Evolutionary conservation across 2,888 invertebrate species (phyloP).

Genomic region (Dendrolimus houi): DNA sequence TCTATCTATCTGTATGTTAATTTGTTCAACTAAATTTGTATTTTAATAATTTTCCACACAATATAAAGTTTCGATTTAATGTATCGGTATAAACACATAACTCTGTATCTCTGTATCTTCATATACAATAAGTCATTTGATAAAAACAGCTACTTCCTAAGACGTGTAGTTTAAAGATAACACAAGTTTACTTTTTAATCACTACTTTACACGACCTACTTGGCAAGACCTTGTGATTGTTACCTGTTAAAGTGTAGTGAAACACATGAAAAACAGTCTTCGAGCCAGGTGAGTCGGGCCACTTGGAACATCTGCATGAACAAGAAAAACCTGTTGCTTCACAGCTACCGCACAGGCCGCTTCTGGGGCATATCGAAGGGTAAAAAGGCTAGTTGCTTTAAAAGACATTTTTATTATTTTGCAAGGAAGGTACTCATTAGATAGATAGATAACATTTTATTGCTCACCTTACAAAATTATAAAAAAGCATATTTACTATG

Average conservation of each 20-base stretch:
- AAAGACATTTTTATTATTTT: no score
- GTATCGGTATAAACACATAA: no score
- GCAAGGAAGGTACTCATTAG: no score
- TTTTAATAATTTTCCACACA: no score
- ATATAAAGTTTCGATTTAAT: no score
- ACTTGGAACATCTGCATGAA: constrained; percentile 28
- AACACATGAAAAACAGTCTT: constrained; percentile 22
- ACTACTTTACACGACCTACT: constrained; percentile 34
- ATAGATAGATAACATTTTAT: no score
- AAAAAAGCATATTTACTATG: no score
- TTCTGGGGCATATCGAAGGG: background rate
- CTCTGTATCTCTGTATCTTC: no score
- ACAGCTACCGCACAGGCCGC: constrained; percentile 19
- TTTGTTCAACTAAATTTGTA: no score
- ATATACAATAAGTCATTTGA: background rate
- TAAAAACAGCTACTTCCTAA: background rate
- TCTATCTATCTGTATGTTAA: no score
- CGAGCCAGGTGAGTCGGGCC: constrained; percentile 26
- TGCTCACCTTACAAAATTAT: no score
- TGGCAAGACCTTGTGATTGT: constrained; percentile 46
- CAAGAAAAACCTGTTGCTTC: constrained; percentile 33
- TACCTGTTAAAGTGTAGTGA: constrained; percentile 28
- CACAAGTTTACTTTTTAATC: constrained; percentile 23
- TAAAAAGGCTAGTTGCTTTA: no score
- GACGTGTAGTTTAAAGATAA: constrained; percentile 10